These are phyloP conservation scores for Notothenia rossii DNA, from an alignment of 2,113 vertebrate species.

Conservation along the genomic window DNA sequence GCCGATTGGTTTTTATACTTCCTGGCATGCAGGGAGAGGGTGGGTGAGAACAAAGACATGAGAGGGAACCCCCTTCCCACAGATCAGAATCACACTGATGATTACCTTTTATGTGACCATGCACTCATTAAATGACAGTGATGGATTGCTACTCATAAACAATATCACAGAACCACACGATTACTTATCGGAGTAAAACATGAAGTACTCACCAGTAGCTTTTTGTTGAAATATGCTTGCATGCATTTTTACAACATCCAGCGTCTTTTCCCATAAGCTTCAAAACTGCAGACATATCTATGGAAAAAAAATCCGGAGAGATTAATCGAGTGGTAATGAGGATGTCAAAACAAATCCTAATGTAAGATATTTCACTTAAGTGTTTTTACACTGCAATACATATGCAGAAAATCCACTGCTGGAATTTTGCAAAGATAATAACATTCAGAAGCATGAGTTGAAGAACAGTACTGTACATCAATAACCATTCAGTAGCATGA, in stretches of 20 bases:
- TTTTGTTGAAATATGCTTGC: not conserved
- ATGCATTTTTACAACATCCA: conserved; percentile 33
- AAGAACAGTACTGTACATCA: no score
- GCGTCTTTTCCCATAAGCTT: conserved; percentile 16
- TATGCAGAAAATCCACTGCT: no score
- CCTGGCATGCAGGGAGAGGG: conserved; percentile 29
- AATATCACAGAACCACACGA: conserved; percentile 32
- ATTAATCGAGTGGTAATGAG: no score
- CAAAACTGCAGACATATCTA: not conserved
- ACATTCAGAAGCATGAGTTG: no score
- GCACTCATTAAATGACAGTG: conserved; percentile 55
- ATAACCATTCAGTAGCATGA: no score
- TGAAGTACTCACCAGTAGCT: conserved; percentile 22
- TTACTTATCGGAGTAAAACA: conserved; percentile 25
- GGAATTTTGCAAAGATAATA: no score
- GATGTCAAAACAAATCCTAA: no score
- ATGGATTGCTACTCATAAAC: conserved; percentile 52
- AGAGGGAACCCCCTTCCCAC: conserved; percentile 31
- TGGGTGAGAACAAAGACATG: conserved; percentile 8
- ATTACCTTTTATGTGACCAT: conserved; percentile 48
- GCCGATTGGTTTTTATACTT: conserved; percentile 47
- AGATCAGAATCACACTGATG: conserved; percentile 50
- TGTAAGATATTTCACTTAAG: no score
- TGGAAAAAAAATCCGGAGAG: no score
- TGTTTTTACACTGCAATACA: no score